Percentiles rank a stretch among this genome's conserved stretches.
phyloP scores from a whole-genome alignment of 1,140 invertebrate genomes.

The Hylaeus volcanicus region DNA sequence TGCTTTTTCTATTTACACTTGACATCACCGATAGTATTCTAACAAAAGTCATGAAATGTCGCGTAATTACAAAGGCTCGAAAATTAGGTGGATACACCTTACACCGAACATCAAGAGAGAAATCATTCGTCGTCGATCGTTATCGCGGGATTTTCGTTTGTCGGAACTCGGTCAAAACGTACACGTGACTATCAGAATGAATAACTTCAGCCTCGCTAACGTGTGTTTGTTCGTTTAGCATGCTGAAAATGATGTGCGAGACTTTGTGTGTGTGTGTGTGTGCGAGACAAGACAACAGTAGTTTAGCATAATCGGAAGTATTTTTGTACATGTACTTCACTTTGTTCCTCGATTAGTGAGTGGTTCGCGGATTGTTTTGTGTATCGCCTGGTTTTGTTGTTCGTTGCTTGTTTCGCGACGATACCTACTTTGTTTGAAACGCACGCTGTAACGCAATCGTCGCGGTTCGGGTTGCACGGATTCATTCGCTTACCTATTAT shows the following conservation, averaged over 20 bases:
- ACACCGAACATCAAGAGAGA: not conserved
- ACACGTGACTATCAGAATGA: slow-evolving; percentile 52
- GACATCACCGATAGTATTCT: too few species aligned
- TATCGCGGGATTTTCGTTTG: slow-evolving; percentile 29
- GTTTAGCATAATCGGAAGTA: slow-evolving; percentile 41
- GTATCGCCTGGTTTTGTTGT: not conserved
- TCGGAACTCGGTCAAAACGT: not conserved
- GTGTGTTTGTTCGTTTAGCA: slow-evolving; percentile 48
- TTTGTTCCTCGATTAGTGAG: not conserved
- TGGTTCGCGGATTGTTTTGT: not conserved
- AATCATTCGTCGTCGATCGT: slow-evolving; percentile 26
- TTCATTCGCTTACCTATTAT: slow-evolving; percentile 6
- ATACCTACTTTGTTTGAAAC: not conserved
- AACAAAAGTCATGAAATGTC: too few species aligned
- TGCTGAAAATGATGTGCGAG: slow-evolving; percentile 24
- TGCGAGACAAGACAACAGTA: slow-evolving; percentile 14
- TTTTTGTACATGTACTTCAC: not conserved
- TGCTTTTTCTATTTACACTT: too few species aligned
- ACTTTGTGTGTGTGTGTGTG: not conserved
- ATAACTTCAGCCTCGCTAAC: slow-evolving; percentile 48
- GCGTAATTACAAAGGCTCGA: too few species aligned
- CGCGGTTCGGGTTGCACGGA: not conserved
- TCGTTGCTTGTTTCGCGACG: not conserved
- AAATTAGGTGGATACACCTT: too few species aligned
- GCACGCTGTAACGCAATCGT: too few species aligned